Evolutionary conservation across 2,888 invertebrate species (phyloP), one percentile per base, ranked within the genome.

Genomic region (Ethmia dodecea): DNA sequence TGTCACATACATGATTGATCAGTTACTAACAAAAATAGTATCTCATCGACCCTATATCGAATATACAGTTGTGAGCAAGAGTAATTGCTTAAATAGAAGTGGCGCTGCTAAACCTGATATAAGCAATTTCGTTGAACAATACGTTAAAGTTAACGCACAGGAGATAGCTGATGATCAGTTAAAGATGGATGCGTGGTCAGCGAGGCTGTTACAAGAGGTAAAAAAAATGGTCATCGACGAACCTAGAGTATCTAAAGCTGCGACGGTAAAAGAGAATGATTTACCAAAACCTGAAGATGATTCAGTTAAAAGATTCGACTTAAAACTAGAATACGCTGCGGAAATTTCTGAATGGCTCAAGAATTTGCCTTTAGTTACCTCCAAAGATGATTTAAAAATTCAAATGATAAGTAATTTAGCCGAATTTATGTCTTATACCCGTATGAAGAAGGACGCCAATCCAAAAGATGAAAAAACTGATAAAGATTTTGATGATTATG

Each of bases 321-420:
- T 52, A 14, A 62, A 74, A 43, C 49, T 76, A 2, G 41, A 49
- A 33, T 73, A 70, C 30, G 59, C 60, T 0, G 62, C 64, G 48
- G 71, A 76, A 50, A 72, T 78, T 42, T 49, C 61, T 13, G 65
- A 72, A 14, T 78, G 75, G 75, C 38, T 77, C 20, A 64, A 67
- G 43, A 71, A 70, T 42, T 48, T 77, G 26, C 70, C 75, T 2
- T 37, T 78, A 2, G 30, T 60, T 27, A 48, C 47, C 11, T 33
- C 43, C 31, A 42, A 55, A 25, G 42, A 55, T 11, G 39, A 47
- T 9, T 34, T 39, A 55, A 20, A 28, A 38, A 37, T 44, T 58
- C 1, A 48, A 43, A 60, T 62, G 52, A 60, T 76, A 3, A 53
- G 51, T 31, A 59, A 66, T n/a, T 49, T 78, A 36, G 57, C 70